Conservation (phyloP, 64 coral and sea anemone genomes). For the Acropora tenuis region DNA sequence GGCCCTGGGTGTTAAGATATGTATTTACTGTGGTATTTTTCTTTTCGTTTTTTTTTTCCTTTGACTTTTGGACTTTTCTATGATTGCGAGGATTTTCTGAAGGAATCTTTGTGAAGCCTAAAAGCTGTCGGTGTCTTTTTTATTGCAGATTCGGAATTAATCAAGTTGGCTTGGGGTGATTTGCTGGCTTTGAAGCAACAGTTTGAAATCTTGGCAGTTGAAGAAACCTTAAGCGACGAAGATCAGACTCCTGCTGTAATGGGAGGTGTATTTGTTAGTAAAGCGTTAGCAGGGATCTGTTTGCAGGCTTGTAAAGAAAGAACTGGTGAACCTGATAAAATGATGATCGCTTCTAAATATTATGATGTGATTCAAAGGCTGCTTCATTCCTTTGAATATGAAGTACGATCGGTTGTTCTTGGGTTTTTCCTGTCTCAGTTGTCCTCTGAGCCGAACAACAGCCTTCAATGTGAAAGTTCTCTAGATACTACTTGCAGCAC, state of each 20-base stretch:
- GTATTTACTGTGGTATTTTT: too few species aligned
- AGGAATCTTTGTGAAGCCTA: background rate
- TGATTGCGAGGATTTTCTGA: too few species aligned
- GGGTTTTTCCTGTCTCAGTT: slow-evolving; percentile 20
- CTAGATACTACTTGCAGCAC: background rate
- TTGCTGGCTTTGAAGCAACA: slow-evolving; percentile 1
- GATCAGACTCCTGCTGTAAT: background rate
- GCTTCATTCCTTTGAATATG: slow-evolving; percentile 42
- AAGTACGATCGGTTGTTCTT: slow-evolving; percentile 59
- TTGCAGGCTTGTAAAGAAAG: slow-evolving; percentile 15
- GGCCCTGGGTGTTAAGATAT: too few species aligned
- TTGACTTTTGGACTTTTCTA: too few species aligned
- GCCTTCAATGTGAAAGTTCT: background rate
- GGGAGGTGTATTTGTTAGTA: slow-evolving; percentile 34
- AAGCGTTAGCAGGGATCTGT: background rate
- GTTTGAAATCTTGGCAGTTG: background rate
- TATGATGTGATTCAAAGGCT: slow-evolving; percentile 36
- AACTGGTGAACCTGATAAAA: background rate
- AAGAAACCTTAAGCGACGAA: background rate
- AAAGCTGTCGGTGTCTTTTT: background rate
- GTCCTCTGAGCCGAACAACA: background rate
- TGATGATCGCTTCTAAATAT: background rate
- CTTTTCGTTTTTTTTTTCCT: too few species aligned
- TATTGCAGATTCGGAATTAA: slow-evolving; percentile 7
- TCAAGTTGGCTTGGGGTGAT: background rate